Evolutionary conservation across 2,888 invertebrate genomes (phyloP).

Genomic region (Parasteatoda lunata): DNA sequence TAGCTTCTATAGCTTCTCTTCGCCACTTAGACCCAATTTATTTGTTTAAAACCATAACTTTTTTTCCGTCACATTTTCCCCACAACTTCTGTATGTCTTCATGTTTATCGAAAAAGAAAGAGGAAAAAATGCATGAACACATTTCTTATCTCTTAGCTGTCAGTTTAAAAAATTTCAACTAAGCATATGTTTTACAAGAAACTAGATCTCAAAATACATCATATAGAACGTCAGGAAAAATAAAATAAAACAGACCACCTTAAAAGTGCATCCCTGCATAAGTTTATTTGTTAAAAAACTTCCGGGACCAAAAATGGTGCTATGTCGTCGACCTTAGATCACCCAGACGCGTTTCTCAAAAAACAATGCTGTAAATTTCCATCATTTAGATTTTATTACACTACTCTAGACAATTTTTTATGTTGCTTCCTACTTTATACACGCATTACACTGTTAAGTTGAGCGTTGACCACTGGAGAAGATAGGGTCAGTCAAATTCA

Average conservation of each 20-base stretch:
- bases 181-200: background rate
- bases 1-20: no score
- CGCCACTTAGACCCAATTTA: no score
- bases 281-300: constrained; percentile 4
- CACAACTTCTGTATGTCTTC: no score
- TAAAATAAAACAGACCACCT: constrained; percentile 1
- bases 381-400: background rate
- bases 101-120: no score
- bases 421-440: background rate
- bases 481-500: no score
- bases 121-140: no score
- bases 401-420: background rate
- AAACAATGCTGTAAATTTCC: constrained; percentile 18
- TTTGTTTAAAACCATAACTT: no score
- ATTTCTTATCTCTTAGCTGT: no score
- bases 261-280: background rate
- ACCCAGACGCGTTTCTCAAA: background rate
- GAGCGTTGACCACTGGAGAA: background rate
- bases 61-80: no score
- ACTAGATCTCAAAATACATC: background rate
- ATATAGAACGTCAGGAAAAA: background rate
- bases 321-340: constrained; percentile 33
- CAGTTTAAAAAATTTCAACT: no score
- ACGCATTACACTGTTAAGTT: background rate
- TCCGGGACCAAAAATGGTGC: constrained; percentile 6